Conservation (phyloP, 2,113 vertebrate genomes). For the Mormyrus lacerda region DNA sequence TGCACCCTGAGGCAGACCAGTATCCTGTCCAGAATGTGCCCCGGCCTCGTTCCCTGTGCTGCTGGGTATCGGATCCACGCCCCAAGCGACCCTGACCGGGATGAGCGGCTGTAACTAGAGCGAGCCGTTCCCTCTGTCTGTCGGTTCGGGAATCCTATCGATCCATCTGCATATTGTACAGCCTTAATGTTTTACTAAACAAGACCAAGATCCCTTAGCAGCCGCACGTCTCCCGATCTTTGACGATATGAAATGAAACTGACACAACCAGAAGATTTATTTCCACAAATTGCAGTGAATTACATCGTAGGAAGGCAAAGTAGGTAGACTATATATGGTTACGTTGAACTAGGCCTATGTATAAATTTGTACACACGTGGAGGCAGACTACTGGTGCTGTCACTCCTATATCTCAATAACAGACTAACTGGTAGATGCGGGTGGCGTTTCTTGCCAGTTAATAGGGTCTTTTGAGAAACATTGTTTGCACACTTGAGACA, state of each 20-base stretch:
- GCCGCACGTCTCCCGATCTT: neutral
- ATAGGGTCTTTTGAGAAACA: neutral
- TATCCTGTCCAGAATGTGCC: neutral
- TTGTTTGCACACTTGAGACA: neutral
- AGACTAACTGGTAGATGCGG: neutral
- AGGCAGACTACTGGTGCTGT: neutral
- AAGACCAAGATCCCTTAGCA: neutral
- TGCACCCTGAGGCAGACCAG: neutral
- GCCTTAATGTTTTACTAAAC: neutral
- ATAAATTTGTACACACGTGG: neutral
- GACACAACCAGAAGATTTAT: neutral
- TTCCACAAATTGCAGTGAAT: neutral
- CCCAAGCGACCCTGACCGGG: neutral
- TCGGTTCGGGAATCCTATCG: neutral
- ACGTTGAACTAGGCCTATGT: neutral
- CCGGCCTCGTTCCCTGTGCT: neutral
- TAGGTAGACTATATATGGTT: neutral
- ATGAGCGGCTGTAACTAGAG: neutral
- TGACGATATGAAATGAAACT: neutral
- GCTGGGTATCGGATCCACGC: neutral
- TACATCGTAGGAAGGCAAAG: neutral
- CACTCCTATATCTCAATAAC: neutral
- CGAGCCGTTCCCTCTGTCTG: neutral
- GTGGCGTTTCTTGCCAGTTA: neutral
- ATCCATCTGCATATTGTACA: neutral